Base-by-base conservation (phyloP, 2,888 invertebrate species). In the Lissonota sp. region DNA sequence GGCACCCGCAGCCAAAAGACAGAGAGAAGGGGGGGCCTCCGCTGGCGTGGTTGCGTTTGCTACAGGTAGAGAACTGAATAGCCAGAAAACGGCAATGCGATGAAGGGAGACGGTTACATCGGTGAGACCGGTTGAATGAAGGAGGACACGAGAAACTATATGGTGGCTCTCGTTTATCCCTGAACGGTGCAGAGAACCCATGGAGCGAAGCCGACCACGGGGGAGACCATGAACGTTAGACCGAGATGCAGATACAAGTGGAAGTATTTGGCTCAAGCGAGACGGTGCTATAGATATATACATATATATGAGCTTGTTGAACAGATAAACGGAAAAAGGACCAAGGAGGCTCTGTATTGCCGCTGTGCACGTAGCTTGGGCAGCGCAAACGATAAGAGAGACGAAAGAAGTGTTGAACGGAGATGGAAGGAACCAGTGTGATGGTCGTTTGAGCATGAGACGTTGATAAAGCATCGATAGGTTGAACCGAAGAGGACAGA, bases 41-140 rank as follows among this genome's bases (percentile, higher is more conserved):
- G 85, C 74, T 69, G 79, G 83, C 80, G 86, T 83, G 83, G 86
- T 58, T 86, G 86, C 80, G 83, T 83, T 87, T 86, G 86, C 86
- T 84, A 62, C 74, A 78, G 77, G 78, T 81, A 81, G 55, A 81
- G 55, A 70, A 46, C 60, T 39, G 74, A 26, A 26, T 26, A 26
- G 26, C 26, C 26, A 26, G 26, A 78, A 78, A 64, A 58, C 46
- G 14, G 44, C 55, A 1, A 26, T 66, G 42, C 49, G 57, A 63
- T 60, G 40, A 44, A 74, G 60, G 37, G 51, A 71, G 60, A 71
- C 14, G 26, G 26, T 39, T 7, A 42, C n/a, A 60, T 58, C 26
- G 58, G 46, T 16, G 10, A 53, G 64, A 58, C 75, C 66, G 75
- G 67, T 63, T 57, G 14, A 55, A 12, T 0, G 7, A 12, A 71